Evolutionary conservation across 2,888 invertebrate genomes (phyloP), one percentile per base, ranked within the genome.

Genomic region (Digitonthophagus gazella): DNA sequence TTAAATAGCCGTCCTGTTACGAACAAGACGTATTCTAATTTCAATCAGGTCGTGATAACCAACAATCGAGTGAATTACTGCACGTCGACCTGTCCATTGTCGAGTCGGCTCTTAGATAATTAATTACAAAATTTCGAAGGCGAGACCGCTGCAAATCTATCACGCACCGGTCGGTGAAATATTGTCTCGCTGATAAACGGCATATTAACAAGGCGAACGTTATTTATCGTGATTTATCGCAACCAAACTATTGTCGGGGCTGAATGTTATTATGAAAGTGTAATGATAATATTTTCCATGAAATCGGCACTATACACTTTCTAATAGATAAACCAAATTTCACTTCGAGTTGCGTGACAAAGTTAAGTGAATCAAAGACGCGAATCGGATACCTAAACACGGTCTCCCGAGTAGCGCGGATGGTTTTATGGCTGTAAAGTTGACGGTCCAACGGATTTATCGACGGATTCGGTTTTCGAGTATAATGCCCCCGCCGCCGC

Each of bases 151-250:
- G 68, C 55, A 63, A 66, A 69, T 69, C 65, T 69, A 63, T 69
- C 68, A 63, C 65, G 20, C 55, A 44, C 61, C 63, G 15, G 65
- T 55, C 68, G 65, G 65, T 69, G 68, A 69, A 69, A 65, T 69
- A 69, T 69, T 69, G 68, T 69, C 65, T 66, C 66, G 61, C 66
- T 66, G 68, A 69, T 69, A 69, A 69, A 69, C 65, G 64, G 67
- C 65, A 54, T 67, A 69, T 69, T 69, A 67, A 69, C 65, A 67
- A 64, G 69, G 65, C 55, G 58, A 69, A 64, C 67, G 67, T 64
- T 68, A 70, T 70, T 70, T 67, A 67, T 64, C 63, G 67, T 70
- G 70, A 70, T 70, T 70, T 70, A 68, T 68, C 15, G 18, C 61
- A 19, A n/a, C 19, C 15, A 20, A 16, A 19, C 57, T n/a, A 57